A percentile compares a stretch with the other conserved stretches of the same genome.
phyloP scores from a whole-genome alignment of 2,888 invertebrate species.

The Phengaris alcon region DNA sequence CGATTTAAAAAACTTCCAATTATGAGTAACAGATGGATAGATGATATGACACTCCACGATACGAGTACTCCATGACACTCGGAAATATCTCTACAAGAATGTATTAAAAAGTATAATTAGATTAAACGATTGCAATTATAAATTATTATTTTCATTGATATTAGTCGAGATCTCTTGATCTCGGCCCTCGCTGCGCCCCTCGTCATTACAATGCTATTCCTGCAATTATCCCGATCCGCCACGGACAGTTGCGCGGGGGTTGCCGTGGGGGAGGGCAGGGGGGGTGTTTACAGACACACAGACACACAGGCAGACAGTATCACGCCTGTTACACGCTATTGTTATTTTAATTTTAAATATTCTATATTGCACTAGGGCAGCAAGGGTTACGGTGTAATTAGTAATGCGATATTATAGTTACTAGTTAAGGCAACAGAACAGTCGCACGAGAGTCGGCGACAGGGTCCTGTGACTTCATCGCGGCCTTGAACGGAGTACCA shows the following conservation, averaged over 20 bases:
- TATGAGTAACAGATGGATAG: too few relatives aligned
- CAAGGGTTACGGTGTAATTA: slow-evolving; percentile 8
- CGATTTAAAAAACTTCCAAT: too few relatives aligned
- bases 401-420: not conserved
- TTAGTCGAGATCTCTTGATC: not conserved
- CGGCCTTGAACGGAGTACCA: too few relatives aligned
- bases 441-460: not conserved
- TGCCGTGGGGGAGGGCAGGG: not conserved
- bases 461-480: too few relatives aligned
- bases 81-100: too few relatives aligned
- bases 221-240: slow-evolving; percentile 22
- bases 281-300: not conserved
- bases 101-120: not conserved
- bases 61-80: too few relatives aligned
- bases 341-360: slow-evolving; percentile 14
- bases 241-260: slow-evolving; percentile 6
- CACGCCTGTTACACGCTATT: not conserved
- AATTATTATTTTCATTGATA: not conserved
- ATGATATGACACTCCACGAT: too few relatives aligned
- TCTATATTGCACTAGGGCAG: not conserved
- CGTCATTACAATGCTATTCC: slow-evolving; percentile 24
- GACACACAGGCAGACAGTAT: not conserved
- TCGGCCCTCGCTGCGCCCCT: slow-evolving; percentile 7
- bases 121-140: not conserved
- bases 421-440: not conserved